Percentiles rank a stretch among this genome's conserved stretches.
Evolutionary conservation across 2,888 invertebrate species (phyloP).

Genomic region (Idaea biselata): DNA sequence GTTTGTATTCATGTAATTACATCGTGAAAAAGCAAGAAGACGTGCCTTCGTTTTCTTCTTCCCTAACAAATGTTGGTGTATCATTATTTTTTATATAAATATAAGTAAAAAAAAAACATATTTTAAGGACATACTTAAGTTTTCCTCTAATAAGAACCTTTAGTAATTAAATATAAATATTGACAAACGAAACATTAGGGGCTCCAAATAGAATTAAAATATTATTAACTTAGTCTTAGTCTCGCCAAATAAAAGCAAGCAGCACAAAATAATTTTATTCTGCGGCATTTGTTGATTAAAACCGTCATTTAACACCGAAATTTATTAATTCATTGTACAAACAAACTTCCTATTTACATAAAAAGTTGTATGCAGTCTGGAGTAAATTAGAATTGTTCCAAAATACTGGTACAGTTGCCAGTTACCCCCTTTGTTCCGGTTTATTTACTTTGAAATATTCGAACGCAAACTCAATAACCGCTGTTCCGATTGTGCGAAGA

Average conservation of each 20-base stretch:
- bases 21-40: slow-evolving; percentile 57
- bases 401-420: slow-evolving; percentile 33
- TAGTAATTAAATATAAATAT: not conserved
- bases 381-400: slow-evolving; percentile 36
- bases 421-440: slow-evolving; percentile 49
- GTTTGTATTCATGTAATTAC: slow-evolving; percentile 68
- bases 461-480: slow-evolving; percentile 67
- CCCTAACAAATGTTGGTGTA: slow-evolving; percentile 34
- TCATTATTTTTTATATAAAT: slow-evolving; percentile 21
- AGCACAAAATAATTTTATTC: slow-evolving; percentile 7
- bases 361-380: slow-evolving; percentile 49
- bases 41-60: slow-evolving; percentile 27
- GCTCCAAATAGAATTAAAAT: slow-evolving; percentile 5
- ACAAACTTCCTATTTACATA: slow-evolving; percentile 39
- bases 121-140: slow-evolving; percentile 9
- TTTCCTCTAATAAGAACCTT: slow-evolving; percentile 7
- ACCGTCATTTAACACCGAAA: slow-evolving; percentile 24
- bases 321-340: slow-evolving; percentile 23
- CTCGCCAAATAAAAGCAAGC: not conserved
- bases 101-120: no score
- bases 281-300: slow-evolving; percentile 16
- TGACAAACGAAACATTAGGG: not conserved
- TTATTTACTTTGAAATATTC: slow-evolving; percentile 71
- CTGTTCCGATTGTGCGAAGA: slow-evolving; percentile 64
- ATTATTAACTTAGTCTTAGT: not conserved